Evolutionary conservation across 2,888 invertebrate species (phyloP), one percentile per base, ranked within the genome.

Genomic region (Thyatira batis): DNA sequence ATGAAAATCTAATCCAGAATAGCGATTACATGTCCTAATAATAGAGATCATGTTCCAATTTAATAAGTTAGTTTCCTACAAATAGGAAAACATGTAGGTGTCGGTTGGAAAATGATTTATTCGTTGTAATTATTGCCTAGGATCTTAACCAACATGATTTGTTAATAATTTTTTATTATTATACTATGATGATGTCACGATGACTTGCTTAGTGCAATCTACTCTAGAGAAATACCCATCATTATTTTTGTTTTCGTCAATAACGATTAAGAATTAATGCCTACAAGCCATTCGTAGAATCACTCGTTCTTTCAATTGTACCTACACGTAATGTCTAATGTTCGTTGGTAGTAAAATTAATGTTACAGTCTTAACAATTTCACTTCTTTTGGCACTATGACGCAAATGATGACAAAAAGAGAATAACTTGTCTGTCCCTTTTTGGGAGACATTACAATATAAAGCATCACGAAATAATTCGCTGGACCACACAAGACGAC

Each of bases 351-450:
- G 8, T 17, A 11, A 17, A 17, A 39, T 39, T 39, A 39, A 17
- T 17, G 39, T 39, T 8, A 39, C 8, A 39, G 39, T 39, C 39
- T 39, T 39, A 17, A 39, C 39, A 39, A 17, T 39, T 39, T 39
- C 17, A 27, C 48, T 48, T 8, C 17, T 73, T 84, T 84, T 73
- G 85, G 85, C 57, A 75, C 76, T 83, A 73, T 84, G 85, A 85
- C 85, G 84, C 81, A 82, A 72, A 72, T 67, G 65, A 60, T 65
- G 63, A 67, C 76, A 68, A 67, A 69, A 73, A 71, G 65, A 72
- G 63, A 71, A 69, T 64, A 67, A 59, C 69, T n/a, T n/a, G n/a
- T n/a, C n/a, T 43, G 25, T 28, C 82, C 80, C 69, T 78, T 73
- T 72, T 69, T 52, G 69, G 76, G 50, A 58, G 62, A 59, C 64